Percentiles rank a stretch among this genome's conserved stretches.
phyloP scores from a whole-genome alignment of 2,797 vertebrate species.

The Spea hammondii region DNA sequence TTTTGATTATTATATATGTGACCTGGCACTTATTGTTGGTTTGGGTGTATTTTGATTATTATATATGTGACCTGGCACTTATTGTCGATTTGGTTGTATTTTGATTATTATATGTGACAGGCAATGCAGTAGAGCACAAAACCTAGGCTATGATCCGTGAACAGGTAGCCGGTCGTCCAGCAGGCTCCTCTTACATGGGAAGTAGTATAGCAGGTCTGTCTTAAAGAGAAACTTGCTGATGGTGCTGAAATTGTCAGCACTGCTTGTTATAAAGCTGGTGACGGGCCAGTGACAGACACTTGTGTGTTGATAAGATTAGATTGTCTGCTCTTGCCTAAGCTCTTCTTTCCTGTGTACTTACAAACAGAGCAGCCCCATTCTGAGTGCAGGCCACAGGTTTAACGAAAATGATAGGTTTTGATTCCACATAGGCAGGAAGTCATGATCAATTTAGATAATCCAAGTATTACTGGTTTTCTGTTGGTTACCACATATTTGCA shows the following conservation, averaged over 20 bases:
- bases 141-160: background rate
- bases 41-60: too few relatives aligned
- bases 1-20: too few relatives aligned
- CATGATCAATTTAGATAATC: too few relatives aligned
- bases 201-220: background rate
- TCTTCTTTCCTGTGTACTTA: constrained; percentile 42
- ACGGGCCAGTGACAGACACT: constrained; percentile 44
- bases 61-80: too few relatives aligned
- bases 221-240: constrained; percentile 1
- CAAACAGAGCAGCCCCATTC: background rate
- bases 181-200: constrained; percentile 10
- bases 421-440: too few relatives aligned
- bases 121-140: too few relatives aligned
- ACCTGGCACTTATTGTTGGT: too few relatives aligned
- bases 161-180: background rate
- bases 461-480: too few relatives aligned
- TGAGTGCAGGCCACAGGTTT: background rate
- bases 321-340: constrained; percentile 37
- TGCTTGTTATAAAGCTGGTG: constrained; percentile 25
- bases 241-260: constrained; percentile 11
- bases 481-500: too few relatives aligned
- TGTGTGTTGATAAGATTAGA: constrained; percentile 50
- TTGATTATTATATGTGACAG: too few relatives aligned
- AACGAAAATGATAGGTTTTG: background rate
- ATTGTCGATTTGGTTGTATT: too few relatives aligned